These are phyloP conservation scores for Lacanobia wlatinum DNA, from an alignment of 2,888 invertebrate species.

Conservation along the genomic window DNA sequence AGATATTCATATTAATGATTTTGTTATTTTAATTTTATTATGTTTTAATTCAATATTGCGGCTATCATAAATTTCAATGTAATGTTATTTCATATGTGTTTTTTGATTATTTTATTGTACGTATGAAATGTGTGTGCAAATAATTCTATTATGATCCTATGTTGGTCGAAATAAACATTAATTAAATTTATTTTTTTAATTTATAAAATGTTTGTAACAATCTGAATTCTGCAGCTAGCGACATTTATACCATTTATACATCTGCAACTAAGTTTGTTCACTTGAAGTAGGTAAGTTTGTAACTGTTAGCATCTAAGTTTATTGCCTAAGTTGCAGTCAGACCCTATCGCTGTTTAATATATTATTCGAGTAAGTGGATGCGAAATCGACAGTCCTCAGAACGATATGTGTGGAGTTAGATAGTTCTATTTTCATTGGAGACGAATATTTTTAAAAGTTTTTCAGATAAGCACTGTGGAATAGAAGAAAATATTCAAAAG, in stretches of 20 bases:
- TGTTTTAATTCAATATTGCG: too few species aligned
- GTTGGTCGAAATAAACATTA: too few species aligned
- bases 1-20: too few species aligned
- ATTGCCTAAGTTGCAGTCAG: slow-evolving; percentile 42
- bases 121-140: too few species aligned
- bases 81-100: too few species aligned
- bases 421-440: slow-evolving; percentile 38
- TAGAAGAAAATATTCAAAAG: slow-evolving; percentile 6
- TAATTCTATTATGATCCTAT: too few species aligned
- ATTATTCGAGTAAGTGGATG: slow-evolving; percentile 25
- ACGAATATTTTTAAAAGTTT: slow-evolving; percentile 33
- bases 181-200: too few species aligned
- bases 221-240: neutral
- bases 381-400: slow-evolving; percentile 30
- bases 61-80: too few species aligned
- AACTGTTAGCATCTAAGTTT: slow-evolving; percentile 29
- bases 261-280: neutral
- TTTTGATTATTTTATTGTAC: too few species aligned
- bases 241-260: neutral
- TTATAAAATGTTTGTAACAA: too few species aligned
- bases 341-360: slow-evolving; percentile 21
- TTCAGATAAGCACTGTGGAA: slow-evolving; percentile 22
- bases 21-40: too few species aligned
- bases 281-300: slow-evolving; percentile 13
- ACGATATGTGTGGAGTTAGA: slow-evolving; percentile 32